Evolutionary conservation across 2,797 vertebrate genomes (phyloP).

Genomic region (Cynopterus sphinx): DNA sequence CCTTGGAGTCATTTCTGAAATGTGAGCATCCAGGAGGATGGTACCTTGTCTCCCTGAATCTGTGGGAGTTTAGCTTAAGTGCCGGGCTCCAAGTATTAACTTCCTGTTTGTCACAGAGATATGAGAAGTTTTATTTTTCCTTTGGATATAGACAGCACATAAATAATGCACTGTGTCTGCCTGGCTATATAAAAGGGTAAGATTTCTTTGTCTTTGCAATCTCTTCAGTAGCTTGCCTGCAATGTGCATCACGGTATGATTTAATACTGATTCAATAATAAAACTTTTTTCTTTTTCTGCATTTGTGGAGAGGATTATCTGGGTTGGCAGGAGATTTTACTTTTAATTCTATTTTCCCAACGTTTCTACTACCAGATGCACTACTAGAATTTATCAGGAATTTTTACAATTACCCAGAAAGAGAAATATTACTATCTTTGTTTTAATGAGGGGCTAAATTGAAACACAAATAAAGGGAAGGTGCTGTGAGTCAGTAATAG

Average conservation of each 20-base stretch:
- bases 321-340: neutral
- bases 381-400: constrained; percentile 30
- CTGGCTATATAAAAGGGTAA: neutral
- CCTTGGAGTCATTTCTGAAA: neutral
- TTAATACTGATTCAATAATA: neutral
- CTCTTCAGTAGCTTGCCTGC: neutral
- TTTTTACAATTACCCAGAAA: constrained; percentile 24
- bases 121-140: neutral
- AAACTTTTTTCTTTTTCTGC: neutral
- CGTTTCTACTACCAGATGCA: neutral
- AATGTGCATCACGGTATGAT: neutral
- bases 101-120: neutral
- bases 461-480: neutral
- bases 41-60: neutral
- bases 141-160: neutral
- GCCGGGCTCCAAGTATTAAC: neutral
- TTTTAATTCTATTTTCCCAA: constrained; percentile 39
- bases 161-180: neutral
- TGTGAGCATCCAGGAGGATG: neutral
- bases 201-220: neutral
- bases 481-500: neutral
- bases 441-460: neutral
- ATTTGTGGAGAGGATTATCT: neutral
- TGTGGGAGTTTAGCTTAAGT: neutral
- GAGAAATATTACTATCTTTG: neutral